Evolutionary conservation across 2,888 invertebrate species (phyloP), one percentile per base, ranked within the genome.

Genomic region (Lacanobia oleracea): DNA sequence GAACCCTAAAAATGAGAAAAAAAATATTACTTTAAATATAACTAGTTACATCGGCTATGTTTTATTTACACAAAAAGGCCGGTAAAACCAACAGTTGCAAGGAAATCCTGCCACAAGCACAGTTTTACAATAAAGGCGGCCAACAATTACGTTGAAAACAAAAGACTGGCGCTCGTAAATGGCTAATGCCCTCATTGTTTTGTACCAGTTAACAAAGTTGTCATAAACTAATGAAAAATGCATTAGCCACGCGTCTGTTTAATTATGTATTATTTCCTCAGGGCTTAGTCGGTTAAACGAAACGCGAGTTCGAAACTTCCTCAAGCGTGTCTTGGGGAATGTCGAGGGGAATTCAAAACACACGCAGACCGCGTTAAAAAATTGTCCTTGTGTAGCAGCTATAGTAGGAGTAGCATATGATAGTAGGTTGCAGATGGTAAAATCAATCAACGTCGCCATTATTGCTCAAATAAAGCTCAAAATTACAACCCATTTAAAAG

Each of bases 181-280:
- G 67, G 61, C 23, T 75, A 57, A 75, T 62, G 75, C 43, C 37
- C 45, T 59, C 75, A 40, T 57, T 75, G 57, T 75, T 57, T 48
- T 37, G 60, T 56, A 21, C n/a, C 63, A 77, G 70, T 61, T 76
- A 33, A 64, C 63, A 70, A 76, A 76, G 62, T 66, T 77, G 65
- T 77, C 76, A 72, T 77, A 77, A 69, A 66, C 62, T 77, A 37
- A 71, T 77, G 66, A 57, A 66, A 70, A 71, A 77, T 77, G 71
- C 56, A 77, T 66, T 59, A 18, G 21, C 40, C n/a, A 56, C 57
- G 54, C 56, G 27, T 65, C 61, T 68, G 23, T 57, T 78, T 68
- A 76, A 71, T 64, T 70, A 70, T 76, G 43, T 51, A 75, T 18
- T 27, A 33, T 37, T 48, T 70, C 62, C 50, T 51, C 12, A 40